A percentile compares a stretch with the other conserved stretches of the same genome.
Evolutionary conservation across 2,888 invertebrate species (phyloP).

Genomic region (Coleophora deauratella): DNA sequence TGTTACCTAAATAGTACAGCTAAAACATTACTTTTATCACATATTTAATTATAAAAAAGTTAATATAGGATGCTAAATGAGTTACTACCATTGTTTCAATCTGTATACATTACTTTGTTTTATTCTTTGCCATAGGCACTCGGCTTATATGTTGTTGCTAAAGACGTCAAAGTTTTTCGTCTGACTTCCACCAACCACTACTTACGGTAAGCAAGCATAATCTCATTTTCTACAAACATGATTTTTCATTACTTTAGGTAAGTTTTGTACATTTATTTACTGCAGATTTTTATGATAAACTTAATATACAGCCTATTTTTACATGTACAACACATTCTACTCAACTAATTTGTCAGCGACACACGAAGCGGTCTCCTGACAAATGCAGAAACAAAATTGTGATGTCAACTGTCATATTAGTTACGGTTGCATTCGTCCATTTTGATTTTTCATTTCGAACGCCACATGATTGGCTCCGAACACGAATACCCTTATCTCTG

Average conservation of each 20-base stretch:
- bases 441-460: constrained; percentile 62
- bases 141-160: constrained; percentile 50
- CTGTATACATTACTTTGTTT: no score
- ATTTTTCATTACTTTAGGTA: no score
- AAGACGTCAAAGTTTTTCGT: constrained; percentile 54
- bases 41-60: no score
- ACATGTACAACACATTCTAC: neutral
- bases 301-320: neutral
- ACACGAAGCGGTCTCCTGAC: constrained; percentile 26
- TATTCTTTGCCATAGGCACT: constrained; percentile 33
- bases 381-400: constrained; percentile 47
- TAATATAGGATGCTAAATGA: no score
- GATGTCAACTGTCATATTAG: constrained; percentile 67
- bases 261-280: no score
- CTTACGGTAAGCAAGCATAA: constrained; percentile 3
- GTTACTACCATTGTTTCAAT: no score
- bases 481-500: constrained; percentile 34
- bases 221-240: no score
- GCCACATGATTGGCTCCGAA: constrained; percentile 58
- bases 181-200: constrained; percentile 33
- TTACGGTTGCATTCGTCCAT: constrained; percentile 55
- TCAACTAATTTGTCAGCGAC: constrained; percentile 40
- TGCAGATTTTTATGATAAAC: no score
- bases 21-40: no score
- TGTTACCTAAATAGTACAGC: no score